Base-by-base conservation (phyloP, 2,888 invertebrate species). In the Strigamia crassipes region DNA sequence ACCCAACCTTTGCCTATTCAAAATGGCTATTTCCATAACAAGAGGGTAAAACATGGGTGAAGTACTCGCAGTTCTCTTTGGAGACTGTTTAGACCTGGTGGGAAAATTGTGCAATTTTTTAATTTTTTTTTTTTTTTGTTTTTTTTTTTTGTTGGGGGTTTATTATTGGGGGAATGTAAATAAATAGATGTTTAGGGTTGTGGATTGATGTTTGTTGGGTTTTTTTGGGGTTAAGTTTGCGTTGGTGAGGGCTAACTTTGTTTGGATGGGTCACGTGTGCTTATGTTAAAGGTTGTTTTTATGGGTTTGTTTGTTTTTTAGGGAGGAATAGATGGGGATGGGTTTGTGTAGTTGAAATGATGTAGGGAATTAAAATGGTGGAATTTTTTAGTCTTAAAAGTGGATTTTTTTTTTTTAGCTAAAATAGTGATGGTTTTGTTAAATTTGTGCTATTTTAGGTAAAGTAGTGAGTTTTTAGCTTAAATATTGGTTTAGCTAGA, bases 21-120 rank as follows among this genome's bases (percentile, higher is more conserved):
- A 56, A 21, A n/a, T 56, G 56, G 56, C 56, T 18, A 56, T 56
- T 56, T 56, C 56, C 56, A 56, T 56, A 56, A 56, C 56, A 56
- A 56, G 56, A 21, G n/a, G 56, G 18, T 38, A 56, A 56, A 56
- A 56, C 56, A 56, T 56, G 56, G 56, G 56, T 56, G 56, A 56
- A 21, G 56, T 18, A 56, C 1, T 51, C 15, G 18, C 4, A 8
- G n/a, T 4, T 9, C 0, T 18, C 56, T 56, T 56, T 56, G 13
- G 15, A 51, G 15, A 9, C 6, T 6, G 0, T 56, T 56, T 18
- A 8, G 51, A 18, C 51, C 1, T 18, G 51, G 51, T 51, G 18
- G 56, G 8, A 56, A 18, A 46, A 46, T 56, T 56, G 56, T 18
- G n/a, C 56, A 18, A 56, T 18, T 56, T n/a, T 56, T 9, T 18